phyloP scores from a whole-genome alignment of 2,113 vertebrate species.

The Zootoca vivipara region DNA sequence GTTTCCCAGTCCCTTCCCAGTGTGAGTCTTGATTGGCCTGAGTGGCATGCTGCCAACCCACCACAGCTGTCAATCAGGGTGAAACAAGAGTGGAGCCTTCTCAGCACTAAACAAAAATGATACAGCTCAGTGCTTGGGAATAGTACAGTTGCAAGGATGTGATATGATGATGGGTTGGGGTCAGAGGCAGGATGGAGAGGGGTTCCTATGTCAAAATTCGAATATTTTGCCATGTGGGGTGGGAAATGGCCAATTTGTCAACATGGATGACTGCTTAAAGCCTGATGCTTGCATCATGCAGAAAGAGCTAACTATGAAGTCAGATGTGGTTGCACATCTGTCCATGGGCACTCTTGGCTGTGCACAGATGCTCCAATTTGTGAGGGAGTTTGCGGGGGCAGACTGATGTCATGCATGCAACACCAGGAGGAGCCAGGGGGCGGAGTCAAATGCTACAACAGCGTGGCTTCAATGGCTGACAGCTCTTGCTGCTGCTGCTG shows the following conservation, averaged over 20 bases:
- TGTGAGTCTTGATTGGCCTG: not conserved
- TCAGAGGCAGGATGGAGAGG: not conserved
- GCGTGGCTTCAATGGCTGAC: too few relatives aligned
- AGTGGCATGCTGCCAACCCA: not conserved
- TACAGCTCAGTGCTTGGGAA: conserved; percentile 12
- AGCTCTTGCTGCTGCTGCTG: too few relatives aligned
- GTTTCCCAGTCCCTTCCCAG: not conserved
- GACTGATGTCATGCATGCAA: too few relatives aligned
- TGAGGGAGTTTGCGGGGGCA: too few relatives aligned
- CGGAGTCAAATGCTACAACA: too few relatives aligned
- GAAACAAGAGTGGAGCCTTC: not conserved
- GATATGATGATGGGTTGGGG: not conserved
- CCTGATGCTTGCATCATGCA: conserved; percentile 39
- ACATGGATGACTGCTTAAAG: conserved; percentile 44
- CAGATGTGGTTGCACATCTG: not conserved
- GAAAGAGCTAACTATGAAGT: conserved; percentile 32
- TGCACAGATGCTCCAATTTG: not conserved
- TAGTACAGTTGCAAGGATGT: conserved; percentile 22
- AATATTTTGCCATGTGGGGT: conserved; percentile 34
- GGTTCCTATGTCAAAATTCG: conserved; percentile 28
- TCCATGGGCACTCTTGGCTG: not conserved
- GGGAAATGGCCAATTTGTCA: conserved; percentile 55
- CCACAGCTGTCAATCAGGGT: not conserved
- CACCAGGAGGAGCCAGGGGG: too few relatives aligned
- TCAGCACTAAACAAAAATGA: not conserved